A percentile compares a stretch with the other conserved stretches of the same genome.
Conservation (phyloP, 2,113 vertebrate species). For the Menidia beryllina region DNA sequence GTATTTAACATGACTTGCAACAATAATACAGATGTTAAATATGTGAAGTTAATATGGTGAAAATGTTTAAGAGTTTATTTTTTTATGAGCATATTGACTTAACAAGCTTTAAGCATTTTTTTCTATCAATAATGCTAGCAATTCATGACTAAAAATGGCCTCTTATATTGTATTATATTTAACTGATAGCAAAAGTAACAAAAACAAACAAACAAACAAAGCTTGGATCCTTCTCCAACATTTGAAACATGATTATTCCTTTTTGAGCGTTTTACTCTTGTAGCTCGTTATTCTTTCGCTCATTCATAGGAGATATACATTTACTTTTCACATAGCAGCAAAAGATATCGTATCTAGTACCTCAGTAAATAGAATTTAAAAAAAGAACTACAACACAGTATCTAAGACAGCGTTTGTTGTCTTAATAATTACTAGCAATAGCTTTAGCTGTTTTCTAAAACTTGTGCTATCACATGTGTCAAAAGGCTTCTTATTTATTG, state of each 20-base stretch:
- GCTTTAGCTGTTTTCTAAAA: slow-evolving; percentile 12
- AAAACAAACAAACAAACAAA: not conserved
- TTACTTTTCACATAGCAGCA: not conserved
- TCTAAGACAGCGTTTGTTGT: not conserved
- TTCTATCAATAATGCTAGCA: too few species aligned
- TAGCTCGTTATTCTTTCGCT: not conserved
- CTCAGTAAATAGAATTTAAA: not conserved
- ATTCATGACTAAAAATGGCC: too few species aligned
- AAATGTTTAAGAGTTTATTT: too few species aligned
- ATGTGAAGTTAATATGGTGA: not conserved
- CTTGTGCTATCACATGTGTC: not conserved
- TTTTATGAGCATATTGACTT: not conserved
- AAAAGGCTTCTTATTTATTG: slow-evolving; percentile 43
- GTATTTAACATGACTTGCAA: too few species aligned
- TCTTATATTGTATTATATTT: too few species aligned
- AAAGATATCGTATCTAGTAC: not conserved
- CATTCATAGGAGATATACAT: not conserved
- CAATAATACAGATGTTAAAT: too few species aligned
- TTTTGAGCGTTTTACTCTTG: not conserved
- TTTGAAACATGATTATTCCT: not conserved
- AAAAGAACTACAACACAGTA: not conserved
- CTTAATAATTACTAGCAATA: slow-evolving; percentile 32
- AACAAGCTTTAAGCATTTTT: not conserved
- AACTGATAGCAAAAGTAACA: too few species aligned
- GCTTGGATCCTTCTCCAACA: not conserved